Evolutionary conservation across 2,113 vertebrate species (phyloP).

Genomic region (Piliocolobus tephrosceles): DNA sequence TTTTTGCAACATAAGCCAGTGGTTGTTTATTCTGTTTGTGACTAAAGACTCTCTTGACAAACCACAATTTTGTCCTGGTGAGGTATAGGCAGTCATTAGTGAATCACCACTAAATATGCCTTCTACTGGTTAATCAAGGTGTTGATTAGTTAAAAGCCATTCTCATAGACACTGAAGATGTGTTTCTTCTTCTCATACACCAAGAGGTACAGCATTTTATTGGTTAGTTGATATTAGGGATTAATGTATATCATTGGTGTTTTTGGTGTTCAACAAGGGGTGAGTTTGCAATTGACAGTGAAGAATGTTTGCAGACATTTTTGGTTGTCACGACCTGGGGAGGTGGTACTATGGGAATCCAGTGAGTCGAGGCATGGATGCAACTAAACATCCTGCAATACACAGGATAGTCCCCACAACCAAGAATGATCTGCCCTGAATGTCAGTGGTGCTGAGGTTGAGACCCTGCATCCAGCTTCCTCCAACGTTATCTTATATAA

Average conservation of each 20-base stretch:
- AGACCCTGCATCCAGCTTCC: background rate
- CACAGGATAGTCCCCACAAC: background rate
- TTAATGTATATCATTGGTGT: background rate
- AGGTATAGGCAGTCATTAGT: background rate
- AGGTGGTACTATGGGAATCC: background rate
- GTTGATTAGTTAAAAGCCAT: background rate
- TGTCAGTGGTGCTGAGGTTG: background rate
- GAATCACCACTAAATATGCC: background rate
- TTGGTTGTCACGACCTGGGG: background rate
- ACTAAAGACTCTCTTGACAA: conserved; percentile 84
- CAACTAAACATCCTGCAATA: background rate
- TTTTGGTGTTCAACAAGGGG: background rate
- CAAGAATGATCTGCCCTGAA: background rate
- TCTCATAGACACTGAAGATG: background rate
- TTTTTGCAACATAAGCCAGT: conserved; percentile 89
- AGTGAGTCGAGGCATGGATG: background rate
- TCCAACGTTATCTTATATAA: background rate
- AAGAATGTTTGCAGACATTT: background rate
- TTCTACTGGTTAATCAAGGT: background rate
- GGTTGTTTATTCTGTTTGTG: conserved; percentile 97
- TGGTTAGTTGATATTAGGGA: background rate
- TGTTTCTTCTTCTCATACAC: background rate
- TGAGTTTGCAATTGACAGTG: background rate
- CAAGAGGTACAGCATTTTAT: background rate
- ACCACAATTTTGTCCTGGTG: background rate